Evolutionary conservation across 2,113 vertebrate genomes (phyloP).

Genomic region (Psittacula cyanocephala): DNA sequence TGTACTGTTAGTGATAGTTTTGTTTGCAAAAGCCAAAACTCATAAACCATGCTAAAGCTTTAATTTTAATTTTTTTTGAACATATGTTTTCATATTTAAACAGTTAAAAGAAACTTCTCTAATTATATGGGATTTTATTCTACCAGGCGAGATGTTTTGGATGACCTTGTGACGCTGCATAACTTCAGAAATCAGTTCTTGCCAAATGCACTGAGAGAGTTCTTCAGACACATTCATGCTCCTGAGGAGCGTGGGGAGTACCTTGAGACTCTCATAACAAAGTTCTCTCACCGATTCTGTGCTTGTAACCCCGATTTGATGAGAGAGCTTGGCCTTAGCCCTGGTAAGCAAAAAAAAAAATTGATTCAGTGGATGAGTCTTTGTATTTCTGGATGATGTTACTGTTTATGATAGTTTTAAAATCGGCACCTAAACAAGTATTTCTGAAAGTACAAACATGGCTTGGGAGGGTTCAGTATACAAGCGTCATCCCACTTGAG

Average conservation of each 20-base stretch:
- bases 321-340: slow-evolving; percentile 92
- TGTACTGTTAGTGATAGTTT: not conserved
- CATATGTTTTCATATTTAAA: not conserved
- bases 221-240: slow-evolving; percentile 97
- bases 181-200: slow-evolving; percentile 99
- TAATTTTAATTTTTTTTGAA: not conserved
- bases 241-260: slow-evolving; percentile 98
- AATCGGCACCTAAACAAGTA: not conserved
- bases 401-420: not conserved
- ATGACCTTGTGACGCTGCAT: slow-evolving; percentile 96
- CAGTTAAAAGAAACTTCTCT: not conserved
- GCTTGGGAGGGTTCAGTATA: not conserved
- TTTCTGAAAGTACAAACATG: not conserved
- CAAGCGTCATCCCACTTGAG: not conserved
- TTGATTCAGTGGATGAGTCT: not conserved
- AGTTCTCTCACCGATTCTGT: slow-evolving; percentile 97
- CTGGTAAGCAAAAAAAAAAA: slow-evolving; percentile 81
- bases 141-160: slow-evolving; percentile 92
- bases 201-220: slow-evolving; percentile 96
- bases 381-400: not conserved
- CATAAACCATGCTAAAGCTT: not conserved
- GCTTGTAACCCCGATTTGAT: slow-evolving; percentile 93
- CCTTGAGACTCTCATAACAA: slow-evolving; percentile 98
- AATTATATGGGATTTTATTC: not conserved
- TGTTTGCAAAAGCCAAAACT: not conserved